Evolutionary conservation across 2,797 vertebrate genomes (phyloP).

Genomic region (Sebastolobus alascanus): DNA sequence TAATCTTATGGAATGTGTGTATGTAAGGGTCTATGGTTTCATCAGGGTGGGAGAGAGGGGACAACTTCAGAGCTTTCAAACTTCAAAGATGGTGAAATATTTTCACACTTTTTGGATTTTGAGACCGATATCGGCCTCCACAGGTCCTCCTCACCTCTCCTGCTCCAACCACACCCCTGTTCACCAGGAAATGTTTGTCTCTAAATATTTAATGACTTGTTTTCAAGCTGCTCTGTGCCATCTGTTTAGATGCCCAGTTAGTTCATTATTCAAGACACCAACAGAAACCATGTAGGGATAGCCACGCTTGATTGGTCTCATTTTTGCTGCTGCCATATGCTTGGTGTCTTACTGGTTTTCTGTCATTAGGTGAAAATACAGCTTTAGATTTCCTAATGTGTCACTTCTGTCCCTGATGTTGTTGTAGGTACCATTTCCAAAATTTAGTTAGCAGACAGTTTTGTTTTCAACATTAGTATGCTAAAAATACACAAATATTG

Average conservation of each 20-base stretch:
- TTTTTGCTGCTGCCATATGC: constrained; percentile 67
- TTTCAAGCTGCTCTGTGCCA: constrained; percentile 61
- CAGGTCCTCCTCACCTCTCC: constrained; percentile 22
- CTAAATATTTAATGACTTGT: constrained; percentile 70
- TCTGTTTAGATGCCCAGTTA: constrained; percentile 69
- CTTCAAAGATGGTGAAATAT: constrained; percentile 4
- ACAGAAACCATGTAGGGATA: constrained; percentile 47
- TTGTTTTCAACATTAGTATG: background rate
- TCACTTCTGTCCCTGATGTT: background rate
- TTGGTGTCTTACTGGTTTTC: constrained; percentile 50
- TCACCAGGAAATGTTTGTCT: constrained; percentile 38
- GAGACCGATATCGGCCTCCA: background rate
- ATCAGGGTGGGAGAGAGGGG: background rate
- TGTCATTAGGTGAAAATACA: constrained; percentile 39
- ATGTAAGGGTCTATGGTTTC: background rate
- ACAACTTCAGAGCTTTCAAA: background rate
- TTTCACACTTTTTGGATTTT: background rate
- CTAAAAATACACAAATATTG: background rate
- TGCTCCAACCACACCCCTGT: constrained; percentile 8
- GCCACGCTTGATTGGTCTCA: constrained; percentile 47
- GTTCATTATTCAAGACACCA: constrained; percentile 74
- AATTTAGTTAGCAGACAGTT: background rate
- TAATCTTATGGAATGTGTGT: background rate
- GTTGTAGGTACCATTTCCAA: background rate
- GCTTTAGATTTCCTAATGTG: constrained; percentile 21